A percentile compares a stretch with the other conserved stretches of the same genome.
phyloP scores from a whole-genome alignment of 2,113 vertebrate genomes.

The Guaruba guarouba region DNA sequence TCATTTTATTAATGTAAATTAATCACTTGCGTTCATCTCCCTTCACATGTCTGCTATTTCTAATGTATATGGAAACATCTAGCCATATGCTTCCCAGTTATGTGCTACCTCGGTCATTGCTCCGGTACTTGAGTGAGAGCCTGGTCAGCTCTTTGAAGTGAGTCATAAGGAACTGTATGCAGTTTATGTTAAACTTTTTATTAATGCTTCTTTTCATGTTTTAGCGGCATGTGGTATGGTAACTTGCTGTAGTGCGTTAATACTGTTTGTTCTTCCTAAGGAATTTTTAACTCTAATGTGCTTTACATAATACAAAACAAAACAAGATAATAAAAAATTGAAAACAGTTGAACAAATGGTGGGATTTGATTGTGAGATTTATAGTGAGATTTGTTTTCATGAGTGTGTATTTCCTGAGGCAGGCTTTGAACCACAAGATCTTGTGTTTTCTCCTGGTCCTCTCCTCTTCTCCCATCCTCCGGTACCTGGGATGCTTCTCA shows the following conservation, averaged over 20 bases:
- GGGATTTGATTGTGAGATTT: neutral
- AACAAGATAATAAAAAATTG: neutral
- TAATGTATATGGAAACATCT: neutral
- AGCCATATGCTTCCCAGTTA: neutral
- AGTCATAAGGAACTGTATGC: neutral
- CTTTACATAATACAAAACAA: neutral
- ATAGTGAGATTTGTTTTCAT: neutral
- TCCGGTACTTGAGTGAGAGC: neutral
- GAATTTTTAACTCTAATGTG: neutral
- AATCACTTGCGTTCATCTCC: neutral
- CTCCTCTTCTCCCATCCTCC: neutral
- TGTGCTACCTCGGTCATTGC: fast-evolving
- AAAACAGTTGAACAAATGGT: neutral
- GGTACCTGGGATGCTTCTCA: neutral
- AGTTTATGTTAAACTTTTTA: neutral
- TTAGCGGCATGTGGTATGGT: neutral
- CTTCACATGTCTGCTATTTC: neutral
- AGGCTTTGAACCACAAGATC: neutral
- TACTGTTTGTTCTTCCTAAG: neutral
- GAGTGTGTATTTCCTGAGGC: neutral
- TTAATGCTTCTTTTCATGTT: neutral
- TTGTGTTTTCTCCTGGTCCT: neutral
- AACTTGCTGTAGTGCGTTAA: neutral
- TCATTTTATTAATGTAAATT: neutral
- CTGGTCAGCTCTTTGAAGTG: neutral